Base-by-base conservation (phyloP, 2,888 invertebrate genomes). In the Sarcophaga subvicina region DNA sequence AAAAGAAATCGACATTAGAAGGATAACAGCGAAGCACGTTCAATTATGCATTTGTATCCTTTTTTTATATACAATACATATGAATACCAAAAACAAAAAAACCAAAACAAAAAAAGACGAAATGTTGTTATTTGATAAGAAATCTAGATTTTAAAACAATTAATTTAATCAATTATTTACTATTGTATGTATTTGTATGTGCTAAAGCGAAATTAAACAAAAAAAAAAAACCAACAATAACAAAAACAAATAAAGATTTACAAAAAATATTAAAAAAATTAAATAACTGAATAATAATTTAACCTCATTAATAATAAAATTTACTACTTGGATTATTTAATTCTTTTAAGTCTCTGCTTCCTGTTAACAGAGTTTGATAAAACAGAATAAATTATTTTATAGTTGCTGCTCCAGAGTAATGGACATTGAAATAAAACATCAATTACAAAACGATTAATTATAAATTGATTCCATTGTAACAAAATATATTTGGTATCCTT, bases 171-270 rank as follows among this genome's bases (percentile, higher is more conserved):
- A 45, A 72, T 78, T 86, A 80, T 75, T 78, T 83, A 83, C 37
- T 37, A 37, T 37, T 71, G 66, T 67, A 73, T 83, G 80, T 83
- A 83, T 86, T 86, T 86, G 83, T 86, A 86, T 83, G 83, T 83
- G 69, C 71, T 45, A 59, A 80, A 86, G 67, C 66, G 22, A 85
- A 72, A 76, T 59, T 20, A 70, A 73, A 78, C 37, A 49, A 54
- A 76, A 69, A 67, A 69, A 69, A 69, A 67, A 69, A 69, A 72
- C 71, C 49, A 75, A 79, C 49, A 79, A 79, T n/a, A 83, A 78
- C 60, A 79, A 79, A 12, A 83, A 78, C 60, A 71, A 59, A 78
- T 77, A 83, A 77, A 71, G 69, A 37, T 37, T 37, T 37, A 37
- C 37, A 37, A 37, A 37, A 37, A 37, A 37, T 27, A 27, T 4